Evolutionary conservation across 2,888 invertebrate species (phyloP).

Genomic region (Synanthedon formicaeformis): DNA sequence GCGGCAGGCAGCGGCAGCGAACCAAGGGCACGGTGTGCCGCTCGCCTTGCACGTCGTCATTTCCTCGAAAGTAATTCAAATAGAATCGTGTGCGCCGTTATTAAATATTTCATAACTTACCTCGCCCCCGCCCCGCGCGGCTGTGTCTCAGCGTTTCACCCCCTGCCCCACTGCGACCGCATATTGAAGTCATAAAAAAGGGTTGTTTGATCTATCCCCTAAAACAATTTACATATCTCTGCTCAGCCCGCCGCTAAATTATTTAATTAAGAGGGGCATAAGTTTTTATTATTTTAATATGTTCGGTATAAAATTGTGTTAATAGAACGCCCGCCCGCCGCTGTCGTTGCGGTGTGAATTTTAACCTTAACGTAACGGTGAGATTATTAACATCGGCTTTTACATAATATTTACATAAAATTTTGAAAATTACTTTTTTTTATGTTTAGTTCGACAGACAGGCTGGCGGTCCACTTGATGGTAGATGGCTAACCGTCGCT

Average conservation of each 20-base stretch:
- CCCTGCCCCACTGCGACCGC: constrained; percentile 53
- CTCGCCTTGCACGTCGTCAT: constrained; percentile 58
- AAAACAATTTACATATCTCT: constrained; percentile 73
- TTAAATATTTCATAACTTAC: constrained; percentile 72
- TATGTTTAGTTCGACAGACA: no score
- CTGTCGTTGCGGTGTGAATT: constrained; percentile 46
- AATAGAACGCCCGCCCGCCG: constrained; percentile 44
- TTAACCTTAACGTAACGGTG: constrained; percentile 37
- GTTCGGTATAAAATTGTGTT: constrained; percentile 69
- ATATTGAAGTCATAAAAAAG: constrained; percentile 73
- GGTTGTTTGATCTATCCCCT: constrained; percentile 73
- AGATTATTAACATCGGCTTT: constrained; percentile 46
- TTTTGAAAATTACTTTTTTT: no score
- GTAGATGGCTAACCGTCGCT: no score
- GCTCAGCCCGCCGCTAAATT: constrained; percentile 68
- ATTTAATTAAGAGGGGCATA: constrained; percentile 73
- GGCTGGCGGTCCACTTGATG: no score
- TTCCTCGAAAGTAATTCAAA: constrained; percentile 71
- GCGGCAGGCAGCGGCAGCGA: constrained; percentile 16
- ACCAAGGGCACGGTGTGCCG: constrained; percentile 31
- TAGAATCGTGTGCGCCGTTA: constrained; percentile 71
- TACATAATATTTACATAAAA: not conserved
- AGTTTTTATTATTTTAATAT: constrained; percentile 73
- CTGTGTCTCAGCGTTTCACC: constrained; percentile 25
- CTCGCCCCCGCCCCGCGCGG: constrained; percentile 25